phyloP scores from a whole-genome alignment of 2,113 vertebrate species.

The Eubucco bourcierii region DNA sequence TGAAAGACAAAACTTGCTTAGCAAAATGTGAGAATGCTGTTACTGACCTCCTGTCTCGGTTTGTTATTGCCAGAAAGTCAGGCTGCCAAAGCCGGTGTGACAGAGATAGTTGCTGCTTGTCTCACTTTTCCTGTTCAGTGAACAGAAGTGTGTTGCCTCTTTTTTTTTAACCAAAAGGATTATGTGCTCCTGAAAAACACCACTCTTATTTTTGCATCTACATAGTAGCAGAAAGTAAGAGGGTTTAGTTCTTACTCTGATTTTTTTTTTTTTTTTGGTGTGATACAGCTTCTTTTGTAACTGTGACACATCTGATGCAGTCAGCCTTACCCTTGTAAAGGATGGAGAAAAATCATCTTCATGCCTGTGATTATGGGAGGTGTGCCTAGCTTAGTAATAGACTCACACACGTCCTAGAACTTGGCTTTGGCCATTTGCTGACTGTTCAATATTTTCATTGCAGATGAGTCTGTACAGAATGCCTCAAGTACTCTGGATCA shows the following conservation, averaged over 20 bases:
- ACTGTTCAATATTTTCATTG: conserved; percentile 2
- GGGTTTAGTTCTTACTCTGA: not conserved
- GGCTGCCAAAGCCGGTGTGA: not conserved
- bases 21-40: conserved; percentile 37
- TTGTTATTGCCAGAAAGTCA: conserved; percentile 34
- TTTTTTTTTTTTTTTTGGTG: not conserved
- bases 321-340: not conserved
- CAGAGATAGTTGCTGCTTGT: conserved; percentile 25
- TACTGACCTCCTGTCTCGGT: conserved; percentile 37
- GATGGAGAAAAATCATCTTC: not conserved
- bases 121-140: conserved; percentile 7
- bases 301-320: not conserved
- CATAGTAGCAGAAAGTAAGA: not conserved
- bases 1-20: conserved; percentile 58
- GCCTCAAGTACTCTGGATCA: not conserved
- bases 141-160: not conserved
- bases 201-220: conserved; percentile 23
- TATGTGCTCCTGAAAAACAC: conserved; percentile 13
- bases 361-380: not conserved
- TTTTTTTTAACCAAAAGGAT: not conserved
- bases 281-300: not conserved
- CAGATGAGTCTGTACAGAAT: not conserved
- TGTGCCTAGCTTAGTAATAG: not conserved
- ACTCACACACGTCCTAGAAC: not conserved
- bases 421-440: conserved; percentile 3